A percentile compares a stretch with the other conserved stretches of the same genome.
Conservation (phyloP, 2,888 invertebrate genomes). For the Lithophane leautieri region DNA sequence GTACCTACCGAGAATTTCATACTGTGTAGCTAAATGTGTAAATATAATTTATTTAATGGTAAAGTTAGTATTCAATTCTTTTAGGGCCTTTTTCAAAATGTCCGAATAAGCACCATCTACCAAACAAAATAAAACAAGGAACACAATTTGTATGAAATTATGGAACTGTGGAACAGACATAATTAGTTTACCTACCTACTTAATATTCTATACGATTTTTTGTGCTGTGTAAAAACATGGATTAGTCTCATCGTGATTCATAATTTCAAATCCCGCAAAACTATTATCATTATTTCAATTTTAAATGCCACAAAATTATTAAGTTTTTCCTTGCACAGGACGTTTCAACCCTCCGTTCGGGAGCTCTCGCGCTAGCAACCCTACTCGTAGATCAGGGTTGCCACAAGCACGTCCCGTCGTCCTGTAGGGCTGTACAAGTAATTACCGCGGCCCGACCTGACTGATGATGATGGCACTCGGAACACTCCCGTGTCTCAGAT, state of each 20-base stretch:
- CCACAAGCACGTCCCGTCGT: constrained; percentile 62
- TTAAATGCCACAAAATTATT: constrained; percentile 22
- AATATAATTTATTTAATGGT: constrained; percentile 4
- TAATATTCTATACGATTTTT: background rate
- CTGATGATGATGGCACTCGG: constrained; percentile 66
- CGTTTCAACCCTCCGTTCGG: constrained; percentile 28
- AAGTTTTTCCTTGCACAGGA: constrained; percentile 23
- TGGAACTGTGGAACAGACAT: background rate
- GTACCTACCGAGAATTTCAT: background rate
- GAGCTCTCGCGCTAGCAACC: constrained; percentile 33
- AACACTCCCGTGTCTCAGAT: constrained; percentile 55
- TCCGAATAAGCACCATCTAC: background rate
- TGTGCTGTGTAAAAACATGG: background rate
- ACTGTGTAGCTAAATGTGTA: background rate
- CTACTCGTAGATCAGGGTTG: constrained; percentile 60
- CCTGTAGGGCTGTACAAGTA: constrained; percentile 65
- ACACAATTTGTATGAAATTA: background rate
- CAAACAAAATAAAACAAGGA: background rate
- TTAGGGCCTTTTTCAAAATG: background rate
- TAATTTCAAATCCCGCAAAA: constrained; percentile 5
- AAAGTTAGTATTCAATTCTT: background rate
- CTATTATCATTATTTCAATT: constrained; percentile 27
- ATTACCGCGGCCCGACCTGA: constrained; percentile 62
- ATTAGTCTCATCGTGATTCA: background rate
- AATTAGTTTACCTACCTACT: background rate